A percentile compares a stretch with the other conserved stretches of the same genome.
phyloP scores from a whole-genome alignment of 2,797 vertebrate genomes.

The Coreius guichenoti region DNA sequence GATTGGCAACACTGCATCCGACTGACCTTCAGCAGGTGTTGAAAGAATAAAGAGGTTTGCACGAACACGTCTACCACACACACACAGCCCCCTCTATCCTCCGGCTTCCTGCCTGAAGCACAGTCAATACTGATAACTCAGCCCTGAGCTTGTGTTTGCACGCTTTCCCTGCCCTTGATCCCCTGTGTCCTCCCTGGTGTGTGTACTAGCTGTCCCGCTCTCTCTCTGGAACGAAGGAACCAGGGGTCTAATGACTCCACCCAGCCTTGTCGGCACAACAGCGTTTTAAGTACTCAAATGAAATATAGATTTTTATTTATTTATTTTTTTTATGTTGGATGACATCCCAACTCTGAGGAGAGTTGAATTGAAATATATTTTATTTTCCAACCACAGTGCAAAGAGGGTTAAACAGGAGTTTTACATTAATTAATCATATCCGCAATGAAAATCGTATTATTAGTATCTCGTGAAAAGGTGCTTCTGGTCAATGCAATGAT shows the following conservation, averaged over 20 bases:
- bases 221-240: conserved; percentile 19
- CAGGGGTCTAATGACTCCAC: conserved; percentile 54
- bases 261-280: conserved; percentile 53
- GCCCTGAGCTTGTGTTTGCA: conserved; percentile 71
- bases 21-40: conserved; percentile 55
- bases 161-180: conserved; percentile 62
- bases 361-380: not conserved
- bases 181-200: conserved; percentile 34
- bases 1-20: conserved; percentile 39
- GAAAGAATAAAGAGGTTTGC: conserved; percentile 55
- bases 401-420: not conserved
- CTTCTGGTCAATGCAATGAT: not conserved
- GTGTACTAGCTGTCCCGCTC: conserved; percentile 15
- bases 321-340: not conserved
- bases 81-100: conserved; percentile 22
- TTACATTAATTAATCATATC: not conserved
- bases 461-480: not conserved
- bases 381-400: not conserved
- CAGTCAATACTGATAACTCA: conserved; percentile 79
- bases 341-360: not conserved
- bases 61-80: conserved; percentile 44
- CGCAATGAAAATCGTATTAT: not conserved
- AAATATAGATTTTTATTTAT: conserved; percentile 56
- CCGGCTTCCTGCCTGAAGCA: conserved; percentile 45
- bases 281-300: conserved; percentile 50